Evolutionary conservation across 2,797 vertebrate genomes (phyloP).

Genomic region (Acridotheres tristis): DNA sequence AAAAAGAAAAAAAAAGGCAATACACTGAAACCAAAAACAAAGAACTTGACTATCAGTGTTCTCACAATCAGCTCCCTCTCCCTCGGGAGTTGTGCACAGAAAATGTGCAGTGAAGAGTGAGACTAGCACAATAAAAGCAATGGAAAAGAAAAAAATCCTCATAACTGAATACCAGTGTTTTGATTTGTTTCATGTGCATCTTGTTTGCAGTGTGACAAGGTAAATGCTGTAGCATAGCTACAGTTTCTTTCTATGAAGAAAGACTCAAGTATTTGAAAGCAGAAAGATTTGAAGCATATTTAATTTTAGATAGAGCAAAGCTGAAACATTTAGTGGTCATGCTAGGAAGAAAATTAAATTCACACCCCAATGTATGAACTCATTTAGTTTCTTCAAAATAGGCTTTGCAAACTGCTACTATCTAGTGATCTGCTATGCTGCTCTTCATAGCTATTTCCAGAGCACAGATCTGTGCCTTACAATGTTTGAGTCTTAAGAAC

Average conservation of each 20-base stretch:
- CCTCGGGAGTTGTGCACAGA: not conserved
- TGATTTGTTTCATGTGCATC: not conserved
- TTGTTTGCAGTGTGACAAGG: not conserved
- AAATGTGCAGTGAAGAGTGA: slow-evolving; percentile 13
- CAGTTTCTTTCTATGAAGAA: not conserved
- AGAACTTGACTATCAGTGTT: not conserved
- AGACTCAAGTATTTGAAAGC: not conserved
- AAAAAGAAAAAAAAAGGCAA: not conserved
- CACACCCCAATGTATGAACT: not conserved
- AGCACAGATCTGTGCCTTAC: not conserved
- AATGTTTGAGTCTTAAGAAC: not conserved
- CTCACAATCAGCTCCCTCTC: not conserved
- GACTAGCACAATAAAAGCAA: slow-evolving; percentile 19
- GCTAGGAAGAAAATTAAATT: not conserved
- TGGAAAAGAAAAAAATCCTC: not conserved
- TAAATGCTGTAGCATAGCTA: not conserved
- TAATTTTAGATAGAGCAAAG: not conserved
- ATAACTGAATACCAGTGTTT: not conserved
- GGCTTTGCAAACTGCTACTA: not conserved
- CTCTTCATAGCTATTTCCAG: not conserved
- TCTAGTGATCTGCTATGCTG: not conserved
- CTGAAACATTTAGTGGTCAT: not conserved
- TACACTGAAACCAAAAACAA: not conserved
- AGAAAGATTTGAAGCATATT: not conserved
- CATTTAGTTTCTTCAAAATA: not conserved